These are phyloP conservation scores for Vireo altiloquus DNA, from an alignment of 2,113 vertebrate genomes.

Conservation along the genomic window DNA sequence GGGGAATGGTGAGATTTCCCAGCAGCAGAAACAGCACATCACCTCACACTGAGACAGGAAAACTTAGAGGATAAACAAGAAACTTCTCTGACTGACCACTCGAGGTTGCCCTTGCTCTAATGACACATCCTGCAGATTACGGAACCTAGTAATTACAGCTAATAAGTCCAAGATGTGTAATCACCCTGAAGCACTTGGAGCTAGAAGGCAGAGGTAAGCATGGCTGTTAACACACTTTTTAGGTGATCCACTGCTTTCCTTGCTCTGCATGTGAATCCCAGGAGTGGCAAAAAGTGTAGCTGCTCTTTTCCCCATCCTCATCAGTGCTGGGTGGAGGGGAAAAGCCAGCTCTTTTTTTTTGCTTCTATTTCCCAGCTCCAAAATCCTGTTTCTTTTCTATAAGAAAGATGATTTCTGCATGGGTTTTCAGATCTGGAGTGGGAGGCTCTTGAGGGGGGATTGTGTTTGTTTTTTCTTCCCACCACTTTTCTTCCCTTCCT, in stretches of 20 bases:
- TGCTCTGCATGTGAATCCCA: neutral
- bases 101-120: neutral
- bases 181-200: neutral
- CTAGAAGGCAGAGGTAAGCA: neutral
- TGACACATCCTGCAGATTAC: neutral
- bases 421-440: neutral
- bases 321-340: neutral
- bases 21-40: neutral
- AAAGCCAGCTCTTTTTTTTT: neutral
- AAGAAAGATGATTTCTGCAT: neutral
- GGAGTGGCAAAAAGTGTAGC: neutral
- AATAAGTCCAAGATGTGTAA: slow-evolving; percentile 27
- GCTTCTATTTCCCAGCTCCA: neutral
- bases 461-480: neutral
- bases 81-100: neutral
- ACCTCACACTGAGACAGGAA: neutral
- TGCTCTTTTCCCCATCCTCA: neutral
- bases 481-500: neutral
- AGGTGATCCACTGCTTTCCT: neutral
- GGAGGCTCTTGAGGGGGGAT: neutral
- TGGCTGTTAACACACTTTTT: neutral
- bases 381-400: neutral
- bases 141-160: slow-evolving; percentile 44
- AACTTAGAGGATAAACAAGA: neutral
- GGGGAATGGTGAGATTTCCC: neutral